Evolutionary conservation across 2,797 vertebrate species (phyloP), one percentile per base, ranked within the genome.

Genomic region (Chaenodraco wilsoni): DNA sequence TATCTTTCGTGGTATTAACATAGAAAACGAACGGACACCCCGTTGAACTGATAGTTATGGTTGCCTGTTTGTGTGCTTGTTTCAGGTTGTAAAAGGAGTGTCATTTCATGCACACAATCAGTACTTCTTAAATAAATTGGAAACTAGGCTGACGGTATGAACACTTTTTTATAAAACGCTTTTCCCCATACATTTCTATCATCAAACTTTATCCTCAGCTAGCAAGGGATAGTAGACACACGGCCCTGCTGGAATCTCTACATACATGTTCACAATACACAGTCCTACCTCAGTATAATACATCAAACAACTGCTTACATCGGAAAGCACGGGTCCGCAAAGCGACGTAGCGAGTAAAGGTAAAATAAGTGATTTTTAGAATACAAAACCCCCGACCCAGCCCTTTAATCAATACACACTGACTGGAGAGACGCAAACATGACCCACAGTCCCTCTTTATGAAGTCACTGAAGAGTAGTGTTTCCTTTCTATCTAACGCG

Each of bases 281-380:
- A 88, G 46, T 74, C 84, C 80, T 83, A 88, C 82, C 70, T 90
- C 69, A 59, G 74, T 88, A 88, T 85, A 80, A 85, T 82, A 87
- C 86, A 89, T 14, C 31, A 84, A 84, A 87, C 59, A 65, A 85
- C 74, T 84, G 84, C 82, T 85, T 83, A 87, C 84, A 82, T 87
- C 88, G 67, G 61, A 86, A 84, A 88, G 84, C 51, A 81, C 72
- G 79, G 58, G 70, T 83, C 69, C 63, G 82, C 59, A 67, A 86
- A 87, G 81, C 82, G 3, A 72, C 66, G 0, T 41, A 81, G 62
- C 72, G 74, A 66, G 78, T 19, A 63, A 79, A 81, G 73, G 37
- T 87, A 65, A 83, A 88, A 88, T 55, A 88, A 78, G 68, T 79
- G 67, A 69, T 85, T 63, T 43, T 69, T 46, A 62, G 69, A 65